These are phyloP conservation scores for Epizoanthus fatuus DNA, from an alignment of 92 coral and sea anemone genomes.

Conservation along the genomic window DNA sequence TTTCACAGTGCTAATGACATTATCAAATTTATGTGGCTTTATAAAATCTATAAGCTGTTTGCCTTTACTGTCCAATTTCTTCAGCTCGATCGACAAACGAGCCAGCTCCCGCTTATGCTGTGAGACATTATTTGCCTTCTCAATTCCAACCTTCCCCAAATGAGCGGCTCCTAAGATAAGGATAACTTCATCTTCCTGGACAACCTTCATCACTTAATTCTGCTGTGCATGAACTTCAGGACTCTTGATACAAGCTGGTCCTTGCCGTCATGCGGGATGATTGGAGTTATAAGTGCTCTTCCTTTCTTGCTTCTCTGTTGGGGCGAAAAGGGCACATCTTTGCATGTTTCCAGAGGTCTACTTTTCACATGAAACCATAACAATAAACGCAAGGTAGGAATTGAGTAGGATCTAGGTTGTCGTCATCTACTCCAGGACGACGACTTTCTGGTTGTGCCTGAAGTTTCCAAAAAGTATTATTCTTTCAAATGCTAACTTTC, in stretches of 20 bases:
- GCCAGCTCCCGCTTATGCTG: conserved; percentile 68
- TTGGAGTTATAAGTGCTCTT: not conserved
- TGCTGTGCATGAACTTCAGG: conserved; percentile 11
- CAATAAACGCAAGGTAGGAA: conserved; percentile 56
- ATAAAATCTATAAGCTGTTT: not conserved
- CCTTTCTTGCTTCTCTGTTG: no score
- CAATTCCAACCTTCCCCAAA: conserved; percentile 26
- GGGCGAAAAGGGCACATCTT: not conserved
- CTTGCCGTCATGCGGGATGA: not conserved
- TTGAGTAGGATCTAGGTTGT: not conserved
- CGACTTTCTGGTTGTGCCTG: conserved; percentile 67
- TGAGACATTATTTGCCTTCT: conserved; percentile 37
- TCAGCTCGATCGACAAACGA: not conserved
- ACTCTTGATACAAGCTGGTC: not conserved
- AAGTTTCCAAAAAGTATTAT: conserved; percentile 53
- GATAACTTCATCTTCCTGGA: conserved; percentile 18
- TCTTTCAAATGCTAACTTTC: conserved; percentile 29
- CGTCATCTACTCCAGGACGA: conserved; percentile 13
- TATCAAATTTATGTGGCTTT: conserved; percentile 26
- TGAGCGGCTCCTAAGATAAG: conserved; percentile 32
- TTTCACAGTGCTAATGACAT: not conserved
- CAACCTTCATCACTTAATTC: conserved; percentile 30
- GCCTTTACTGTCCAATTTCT: not conserved
- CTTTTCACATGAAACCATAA: conserved; percentile 48
- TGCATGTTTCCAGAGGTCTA: conserved; percentile 57